Conservation (phyloP, 2,888 invertebrate genomes). For the Plebejus argus region DNA sequence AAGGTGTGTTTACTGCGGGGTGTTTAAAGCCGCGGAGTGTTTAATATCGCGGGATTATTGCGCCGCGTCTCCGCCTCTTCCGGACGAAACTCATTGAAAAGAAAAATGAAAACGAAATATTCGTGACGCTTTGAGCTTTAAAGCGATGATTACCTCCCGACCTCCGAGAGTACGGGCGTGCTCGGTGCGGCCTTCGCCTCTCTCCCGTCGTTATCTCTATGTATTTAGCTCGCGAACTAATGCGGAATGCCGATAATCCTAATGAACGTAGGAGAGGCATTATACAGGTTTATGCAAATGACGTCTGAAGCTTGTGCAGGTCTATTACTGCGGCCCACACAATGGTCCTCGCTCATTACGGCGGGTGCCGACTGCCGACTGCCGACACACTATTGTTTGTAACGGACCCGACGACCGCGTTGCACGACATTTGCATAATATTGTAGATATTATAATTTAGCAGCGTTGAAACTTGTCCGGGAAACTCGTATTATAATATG, state of each 20-base stretch:
- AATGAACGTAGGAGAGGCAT: not conserved
- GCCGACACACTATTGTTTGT: not conserved
- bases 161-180: not conserved
- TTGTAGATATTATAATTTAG: not conserved
- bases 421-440: conserved; percentile 14
- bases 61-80: conserved; percentile 34
- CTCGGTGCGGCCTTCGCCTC: not conserved
- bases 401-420: not conserved
- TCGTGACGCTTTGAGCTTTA: not conserved
- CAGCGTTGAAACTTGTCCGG: not conserved
- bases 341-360: not conserved
- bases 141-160: not conserved
- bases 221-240: not conserved
- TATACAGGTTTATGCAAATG: conserved; percentile 34
- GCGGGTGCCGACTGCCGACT: not conserved
- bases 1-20: conserved; percentile 23
- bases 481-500: not conserved
- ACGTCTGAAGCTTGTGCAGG: not conserved
- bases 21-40: conserved; percentile 28
- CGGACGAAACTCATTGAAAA: not conserved
- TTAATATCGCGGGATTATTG: conserved; percentile 40
- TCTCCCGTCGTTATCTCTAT: not conserved
- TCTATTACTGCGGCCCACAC: conserved; percentile 15
- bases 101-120: not conserved
- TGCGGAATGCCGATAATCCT: not conserved